Base-by-base conservation (phyloP, 2,888 invertebrate genomes). In the Gastracanthus pulcherrimus region DNA sequence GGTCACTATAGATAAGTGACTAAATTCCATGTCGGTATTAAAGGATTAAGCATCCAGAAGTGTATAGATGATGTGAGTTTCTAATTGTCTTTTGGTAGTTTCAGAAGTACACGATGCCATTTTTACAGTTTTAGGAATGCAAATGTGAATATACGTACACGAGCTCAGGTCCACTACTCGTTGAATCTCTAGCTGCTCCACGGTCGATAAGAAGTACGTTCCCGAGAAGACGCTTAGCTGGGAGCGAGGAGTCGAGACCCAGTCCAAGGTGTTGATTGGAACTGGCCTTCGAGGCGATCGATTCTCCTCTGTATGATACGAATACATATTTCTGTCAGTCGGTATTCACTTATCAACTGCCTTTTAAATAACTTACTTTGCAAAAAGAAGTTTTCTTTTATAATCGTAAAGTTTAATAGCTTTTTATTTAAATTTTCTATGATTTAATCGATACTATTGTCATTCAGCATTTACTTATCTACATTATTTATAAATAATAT, bases 111-210 rank as follows among this genome's bases (percentile, higher is more conserved):
- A 71, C 58, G 71, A 66, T 26, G 51, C 64, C 7, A 34, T 6
- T 38, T 72, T 36, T 78, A 19, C 48, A 1, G 26, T 45, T 5
- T 9, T 9, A 26, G 11, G 1, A 31, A 41, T 34, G 23, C 55
- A 26, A 16, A 38, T 45, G 9, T 38, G 3, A 48, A 1, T 45
- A 13, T 36, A 78, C 81, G 26, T 92, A 96, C 96, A 91, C 90
- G 96, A 95, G 88, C 94, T 93, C 11, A 97, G 91, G 89, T 97
- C 97, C 60, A 96, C 94, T 58, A 96, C 96, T 91, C 97, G 97
- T 88, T 97, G 96, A 78, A 96, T 95, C 84, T 95, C 94, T 4
- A 96, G 91, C 66, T 94, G 95, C 77, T 95, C 94, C 67, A 95
- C 94, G 31, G 95, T 95, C 70, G 93, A 93, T 60, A 96, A 93